Base-by-base conservation (phyloP, 1,140 invertebrate genomes). In the Macrostomum lignano region DNA sequence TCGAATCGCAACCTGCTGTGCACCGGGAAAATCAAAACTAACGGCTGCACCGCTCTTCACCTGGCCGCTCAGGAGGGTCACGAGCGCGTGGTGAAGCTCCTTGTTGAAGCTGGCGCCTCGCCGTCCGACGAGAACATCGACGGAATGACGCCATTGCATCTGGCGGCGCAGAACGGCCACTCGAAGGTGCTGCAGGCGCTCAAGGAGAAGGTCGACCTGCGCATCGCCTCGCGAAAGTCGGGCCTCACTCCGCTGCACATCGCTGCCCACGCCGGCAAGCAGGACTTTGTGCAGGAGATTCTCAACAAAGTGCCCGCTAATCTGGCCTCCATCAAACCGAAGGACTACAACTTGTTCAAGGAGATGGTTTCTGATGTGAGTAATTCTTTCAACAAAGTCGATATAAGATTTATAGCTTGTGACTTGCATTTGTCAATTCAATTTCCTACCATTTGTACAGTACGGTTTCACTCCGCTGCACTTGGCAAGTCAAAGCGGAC, bases 211-310 rank as follows among this genome's bases (percentile, higher is more conserved):
- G 36, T 64, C 21, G 54, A 52, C 3, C 63, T 81, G 42, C 68
- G 72, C 40, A 69, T 82, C 46, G 76, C 72, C 21, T 38, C 22
- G n/a, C 25, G 39, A 4, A 40, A 62, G 58, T 68, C 88, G 21
- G 88, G 88, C 1, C 66, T 96, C 9, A 93, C 82, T 2, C 82
- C 86, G 3, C 65, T 98, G 0, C 88, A 98, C 48, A 78, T 96
- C 14, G 86, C 88, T 6, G 84, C 88, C 0, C 88, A 81, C 52
- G 91, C 77, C 49, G 88, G 88, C 10, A 82, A 96, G 65, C 74
- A 78, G 65, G 86, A 96, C 49, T 93, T 84, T 31, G 79, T 93
- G 0, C 65, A 84, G 40, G 88, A 96, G 54, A 65, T 96, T 44
- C 51, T 96, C 24, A 73, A 72, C 1, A 68, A 78, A 42, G 74